Conservation (phyloP, 2,113 vertebrate species). For the Cyprinodon tularosa region DNA sequence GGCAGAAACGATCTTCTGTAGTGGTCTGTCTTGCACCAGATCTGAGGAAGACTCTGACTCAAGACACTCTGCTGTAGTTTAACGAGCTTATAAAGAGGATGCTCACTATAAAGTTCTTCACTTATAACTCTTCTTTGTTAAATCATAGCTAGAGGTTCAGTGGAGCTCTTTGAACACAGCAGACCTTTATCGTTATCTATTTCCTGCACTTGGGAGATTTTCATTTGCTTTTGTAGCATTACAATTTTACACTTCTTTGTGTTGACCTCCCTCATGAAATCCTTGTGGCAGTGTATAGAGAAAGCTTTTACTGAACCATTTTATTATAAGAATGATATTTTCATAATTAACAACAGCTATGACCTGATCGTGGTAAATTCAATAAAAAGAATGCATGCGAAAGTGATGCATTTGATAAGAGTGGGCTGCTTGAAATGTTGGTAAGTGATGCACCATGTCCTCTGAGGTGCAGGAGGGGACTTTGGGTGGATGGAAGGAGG, state of each 20-base stretch:
- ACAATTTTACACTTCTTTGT: not conserved
- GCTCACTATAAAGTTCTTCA: too few relatives aligned
- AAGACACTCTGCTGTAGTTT: too few relatives aligned
- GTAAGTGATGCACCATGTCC: not conserved
- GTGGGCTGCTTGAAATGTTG: not conserved
- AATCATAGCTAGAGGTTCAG: too few relatives aligned
- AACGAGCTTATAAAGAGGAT: too few relatives aligned
- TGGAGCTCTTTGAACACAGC: too few relatives aligned
- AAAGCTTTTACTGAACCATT: not conserved
- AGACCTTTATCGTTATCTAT: too few relatives aligned
- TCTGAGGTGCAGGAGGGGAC: slow-evolving; percentile 5
- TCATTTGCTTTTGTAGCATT: not conserved
- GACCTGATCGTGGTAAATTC: not conserved
- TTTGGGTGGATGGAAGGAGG: not conserved
- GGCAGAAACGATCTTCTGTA: too few relatives aligned
- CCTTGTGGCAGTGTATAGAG: not conserved
- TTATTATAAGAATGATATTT: not conserved
- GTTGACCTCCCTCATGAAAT: not conserved
- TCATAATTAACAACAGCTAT: not conserved
- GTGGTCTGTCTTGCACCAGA: too few relatives aligned
- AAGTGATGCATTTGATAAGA: not conserved
- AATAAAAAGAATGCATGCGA: not conserved
- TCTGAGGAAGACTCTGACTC: too few relatives aligned
- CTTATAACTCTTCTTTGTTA: too few relatives aligned
- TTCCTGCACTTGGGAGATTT: too few relatives aligned